These are phyloP conservation scores for Myrmecobius fasciatus DNA, from an alignment of 2,113 vertebrate genomes.

Conservation along the genomic window DNA sequence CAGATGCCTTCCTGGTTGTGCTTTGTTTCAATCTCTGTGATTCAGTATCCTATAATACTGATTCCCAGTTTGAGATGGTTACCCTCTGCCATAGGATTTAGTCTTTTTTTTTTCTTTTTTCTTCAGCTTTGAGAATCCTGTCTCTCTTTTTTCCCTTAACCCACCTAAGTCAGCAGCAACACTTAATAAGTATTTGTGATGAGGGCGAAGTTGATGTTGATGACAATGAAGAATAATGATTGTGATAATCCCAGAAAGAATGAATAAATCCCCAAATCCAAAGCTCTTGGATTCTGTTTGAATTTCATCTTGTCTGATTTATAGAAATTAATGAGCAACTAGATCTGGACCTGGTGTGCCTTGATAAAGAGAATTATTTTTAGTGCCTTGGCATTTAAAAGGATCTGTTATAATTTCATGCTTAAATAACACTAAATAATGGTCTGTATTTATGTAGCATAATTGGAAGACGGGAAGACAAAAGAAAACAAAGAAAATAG, in stretches of 20 bases:
- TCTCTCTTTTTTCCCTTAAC: not conserved
- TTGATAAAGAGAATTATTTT: slow-evolving; percentile 86
- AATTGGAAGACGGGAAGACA: slow-evolving; percentile 83
- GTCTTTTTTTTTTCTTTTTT: not conserved
- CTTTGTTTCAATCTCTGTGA: not conserved
- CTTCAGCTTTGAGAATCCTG: not conserved
- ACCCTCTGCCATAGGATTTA: not conserved
- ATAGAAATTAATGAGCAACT: slow-evolving; percentile 81
- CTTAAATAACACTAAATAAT: slow-evolving; percentile 88
- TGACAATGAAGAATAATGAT: slow-evolving; percentile 20
- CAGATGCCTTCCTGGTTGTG: not conserved
- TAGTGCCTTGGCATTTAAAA: slow-evolving; percentile 86
- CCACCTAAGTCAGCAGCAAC: not conserved
- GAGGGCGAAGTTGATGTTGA: not conserved
- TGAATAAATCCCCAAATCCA: not conserved
- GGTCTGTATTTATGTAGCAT: slow-evolving; percentile 82
- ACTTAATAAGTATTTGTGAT: not conserved
- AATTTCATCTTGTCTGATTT: slow-evolving; percentile 73
- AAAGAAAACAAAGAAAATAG: slow-evolving; percentile 62
- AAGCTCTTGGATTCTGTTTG: slow-evolving; percentile 55
- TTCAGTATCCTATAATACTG: not conserved
- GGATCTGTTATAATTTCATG: slow-evolving; percentile 88
- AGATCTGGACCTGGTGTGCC: slow-evolving; percentile 80
- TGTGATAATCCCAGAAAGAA: slow-evolving; percentile 36
- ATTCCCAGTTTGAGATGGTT: not conserved